Base-by-base conservation (phyloP, 2,113 vertebrate species). In the Rhinopomastus cyanomelas region DNA sequence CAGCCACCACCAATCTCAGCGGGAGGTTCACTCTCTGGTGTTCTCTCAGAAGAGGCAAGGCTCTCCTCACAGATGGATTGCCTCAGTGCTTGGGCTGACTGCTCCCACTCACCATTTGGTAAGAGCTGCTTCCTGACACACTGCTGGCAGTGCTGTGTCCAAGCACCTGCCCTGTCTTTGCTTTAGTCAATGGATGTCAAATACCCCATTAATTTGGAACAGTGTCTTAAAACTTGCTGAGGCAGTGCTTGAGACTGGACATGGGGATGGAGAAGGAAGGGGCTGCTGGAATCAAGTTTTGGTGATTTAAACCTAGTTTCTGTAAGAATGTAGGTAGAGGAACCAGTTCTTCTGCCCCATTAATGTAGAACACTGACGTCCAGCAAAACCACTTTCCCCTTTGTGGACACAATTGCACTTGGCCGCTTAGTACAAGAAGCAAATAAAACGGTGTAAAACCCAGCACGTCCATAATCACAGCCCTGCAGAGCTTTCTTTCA, bases 351-450 rank as follows among this genome's bases (percentile, higher is more conserved):
- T 30, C 52, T 60, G 61, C 26, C 62, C 61, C 32, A 5, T 32
- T 56, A 91, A 55, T 8, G 6, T 29, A 42, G 25, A 85, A 53
- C 26, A 19, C 76, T 30, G 14, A 30, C 5, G 16, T 71, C 81
- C 78, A 79, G 75, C 64, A 85, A 72, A 76, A 46, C 37, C 42
- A 39, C 57, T 34, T 81, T 85, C 62, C 59, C 84, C 67, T 37
- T 46, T 17, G 36, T 19, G 51, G 51, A 36, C 77, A 75, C 80
- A 85, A 95, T 89, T 94, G 92, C 96, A 91, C 93, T 94, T 85
- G n/a, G 56, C 96, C 93, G 89, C 90, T 71, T 61, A 64, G 66
- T 39, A 77, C 27, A 69, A 64, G n/a, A 71, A 91, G 75, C 66
- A 83, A 86, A 88, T 36, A 71, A 80, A 84, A 32, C 5, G 71